Evolutionary conservation across 2,888 invertebrate genomes (phyloP), one percentile per base, ranked within the genome.

Genomic region (Pterobdella sp.): DNA sequence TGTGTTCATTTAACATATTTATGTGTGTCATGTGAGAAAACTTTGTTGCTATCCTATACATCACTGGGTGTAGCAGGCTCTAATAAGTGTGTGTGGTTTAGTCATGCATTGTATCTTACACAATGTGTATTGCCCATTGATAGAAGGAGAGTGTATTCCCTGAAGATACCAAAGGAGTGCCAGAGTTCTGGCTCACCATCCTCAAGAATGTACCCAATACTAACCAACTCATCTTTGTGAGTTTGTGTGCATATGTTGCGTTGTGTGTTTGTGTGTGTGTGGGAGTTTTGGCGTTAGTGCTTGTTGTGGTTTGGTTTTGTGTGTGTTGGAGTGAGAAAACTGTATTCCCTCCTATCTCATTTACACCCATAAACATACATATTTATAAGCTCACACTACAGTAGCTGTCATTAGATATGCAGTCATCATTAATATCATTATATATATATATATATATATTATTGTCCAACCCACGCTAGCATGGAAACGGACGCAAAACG

Each of bases 181-280:
- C 74, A 22, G 72, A 72, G 56, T 74, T 74, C 52, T 74, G 74
- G 74, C 52, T 72, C 36, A 74, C 72, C 22, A 68, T 72, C 35
- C 64, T 74, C 63, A 74, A 74, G 60, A 74, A 73, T 32, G 68
- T 68, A 22, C 68, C 67, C 1, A 31, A 49, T 36, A 37, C 70
- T 18, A n/a, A 63, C 26, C 3, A 32, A n/a, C 63, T 70, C 64
- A 35, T 73, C 36, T 36, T 37, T 56, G 73, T 73, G 26, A 7
- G 72, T 64, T 31, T 63, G 14, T 14, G 14, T 18, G n/a, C n/a
- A 49, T 18, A 49, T n/a, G n/a, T n/a, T n/a, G n/a, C n/a, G n/a
- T n/a, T n/a, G n/a, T n/a, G n/a, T n/a, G n/a, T n/a, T n/a, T n/a
- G n/a, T n/a, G n/a, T n/a, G n/a, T n/a, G n/a, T n/a, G n/a, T n/a